These are phyloP conservation scores for Triplophysa yarkandensis DNA, from an alignment of 2,797 vertebrate species.

Conservation along the genomic window DNA sequence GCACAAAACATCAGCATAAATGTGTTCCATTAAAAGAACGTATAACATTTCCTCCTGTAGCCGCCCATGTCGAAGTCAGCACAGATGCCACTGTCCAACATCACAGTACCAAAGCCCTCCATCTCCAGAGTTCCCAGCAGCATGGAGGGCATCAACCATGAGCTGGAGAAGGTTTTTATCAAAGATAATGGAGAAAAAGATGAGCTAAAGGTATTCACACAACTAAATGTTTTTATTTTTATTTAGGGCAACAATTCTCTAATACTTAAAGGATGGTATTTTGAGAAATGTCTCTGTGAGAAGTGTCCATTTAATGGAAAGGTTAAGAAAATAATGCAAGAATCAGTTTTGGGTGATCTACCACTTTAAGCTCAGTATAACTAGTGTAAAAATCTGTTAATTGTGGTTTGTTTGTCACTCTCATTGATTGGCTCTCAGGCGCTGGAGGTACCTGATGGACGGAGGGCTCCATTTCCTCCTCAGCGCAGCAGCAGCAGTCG, in stretches of 20 bases:
- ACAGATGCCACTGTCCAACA: constrained; percentile 90
- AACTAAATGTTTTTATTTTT: too few species aligned
- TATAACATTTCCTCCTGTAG: constrained; percentile 59
- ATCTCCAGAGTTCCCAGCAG: constrained; percentile 93
- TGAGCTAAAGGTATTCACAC: constrained; percentile 81
- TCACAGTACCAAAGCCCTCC: constrained; percentile 92
- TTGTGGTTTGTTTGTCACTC: not conserved
- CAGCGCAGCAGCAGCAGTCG: constrained; percentile 89
- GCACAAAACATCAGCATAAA: not conserved
- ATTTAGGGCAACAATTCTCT: too few species aligned
- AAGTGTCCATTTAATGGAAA: too few species aligned
- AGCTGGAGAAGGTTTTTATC: constrained; percentile 98
- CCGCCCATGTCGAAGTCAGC: constrained; percentile 88
- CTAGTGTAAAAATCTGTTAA: too few species aligned
- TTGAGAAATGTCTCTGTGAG: too few species aligned
- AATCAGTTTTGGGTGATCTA: too few species aligned
- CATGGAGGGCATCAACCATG: constrained; percentile 98
- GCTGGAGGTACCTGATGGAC: constrained; percentile 92
- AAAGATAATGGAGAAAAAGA: constrained; percentile 91
- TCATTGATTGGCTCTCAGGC: constrained; percentile 72
- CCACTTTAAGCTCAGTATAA: too few species aligned
- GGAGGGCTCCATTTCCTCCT: constrained; percentile 90
- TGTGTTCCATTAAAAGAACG: not conserved
- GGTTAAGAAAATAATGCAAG: too few species aligned
- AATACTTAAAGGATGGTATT: too few species aligned